Evolutionary conservation across 2,888 invertebrate species (phyloP).

Genomic region (Polydrusus cervinus): DNA sequence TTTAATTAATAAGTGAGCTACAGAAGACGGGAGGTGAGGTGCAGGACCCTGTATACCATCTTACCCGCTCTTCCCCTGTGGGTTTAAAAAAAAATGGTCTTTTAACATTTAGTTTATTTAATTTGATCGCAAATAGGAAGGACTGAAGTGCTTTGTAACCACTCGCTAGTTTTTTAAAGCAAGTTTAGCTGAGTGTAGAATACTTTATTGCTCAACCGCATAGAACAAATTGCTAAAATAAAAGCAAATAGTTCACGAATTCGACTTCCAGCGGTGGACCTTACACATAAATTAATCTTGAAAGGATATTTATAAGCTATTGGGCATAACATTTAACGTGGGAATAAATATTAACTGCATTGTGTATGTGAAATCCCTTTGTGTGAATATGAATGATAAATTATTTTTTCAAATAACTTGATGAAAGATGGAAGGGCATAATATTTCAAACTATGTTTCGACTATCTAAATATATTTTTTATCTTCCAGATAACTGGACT

Average conservation of each 20-base stretch:
- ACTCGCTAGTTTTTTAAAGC: background rate
- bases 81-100: too few relatives aligned
- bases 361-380: background rate
- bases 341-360: constrained; percentile 15
- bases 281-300: constrained; percentile 38
- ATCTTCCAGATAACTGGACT: too few relatives aligned
- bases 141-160: background rate
- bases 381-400: background rate
- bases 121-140: background rate
- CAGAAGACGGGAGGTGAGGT: too few relatives aligned
- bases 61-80: too few relatives aligned
- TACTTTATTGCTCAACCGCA: constrained; percentile 25
- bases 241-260: constrained; percentile 30
- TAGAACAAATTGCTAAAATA: constrained; percentile 43
- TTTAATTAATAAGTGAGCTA: too few relatives aligned
- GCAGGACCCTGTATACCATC: too few relatives aligned
- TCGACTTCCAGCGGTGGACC: constrained; percentile 39
- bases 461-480: too few relatives aligned
- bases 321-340: constrained; percentile 32
- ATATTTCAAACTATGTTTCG: too few relatives aligned
- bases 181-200: background rate
- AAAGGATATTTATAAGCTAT: constrained; percentile 39
- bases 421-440: too few relatives aligned
- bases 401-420: too few relatives aligned
- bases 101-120: too few relatives aligned